Evolutionary conservation across 2,888 invertebrate genomes (phyloP).

Genomic region (Pterobdella sp.): DNA sequence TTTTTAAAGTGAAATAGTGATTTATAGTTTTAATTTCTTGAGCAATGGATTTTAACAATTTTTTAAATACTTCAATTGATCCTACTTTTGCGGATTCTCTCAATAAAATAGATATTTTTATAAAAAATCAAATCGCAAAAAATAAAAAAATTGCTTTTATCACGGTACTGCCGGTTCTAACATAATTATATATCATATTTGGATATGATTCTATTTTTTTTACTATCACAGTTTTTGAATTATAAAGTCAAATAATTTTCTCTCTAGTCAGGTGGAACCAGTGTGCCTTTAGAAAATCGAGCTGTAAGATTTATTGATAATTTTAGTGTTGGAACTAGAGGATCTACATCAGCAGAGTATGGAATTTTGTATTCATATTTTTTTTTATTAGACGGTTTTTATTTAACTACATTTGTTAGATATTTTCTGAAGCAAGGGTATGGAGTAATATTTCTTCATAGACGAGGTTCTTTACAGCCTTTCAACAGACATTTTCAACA

Average conservation of each 20-base stretch:
- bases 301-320: slow-evolving; percentile 97
- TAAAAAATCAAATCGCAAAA: too few relatives aligned
- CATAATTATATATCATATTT: too few relatives aligned
- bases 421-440: slow-evolving; percentile 75
- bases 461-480: slow-evolving; percentile 80
- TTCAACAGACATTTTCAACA: slow-evolving; percentile 71
- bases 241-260: background rate
- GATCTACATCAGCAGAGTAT: slow-evolving; percentile 82
- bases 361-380: slow-evolving; percentile 33
- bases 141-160: too few relatives aligned
- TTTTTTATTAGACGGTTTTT: background rate
- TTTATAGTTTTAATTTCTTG: too few relatives aligned
- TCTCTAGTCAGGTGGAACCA: slow-evolving; percentile 73
- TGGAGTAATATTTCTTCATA: slow-evolving; percentile 85
- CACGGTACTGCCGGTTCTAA: too few relatives aligned
- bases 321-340: slow-evolving; percentile 92
- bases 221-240: too few relatives aligned
- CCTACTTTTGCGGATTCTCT: too few relatives aligned
- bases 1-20: too few relatives aligned
- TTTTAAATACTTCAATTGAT: too few relatives aligned
- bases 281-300: slow-evolving; percentile 88
- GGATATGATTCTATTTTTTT: too few relatives aligned
- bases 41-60: too few relatives aligned
- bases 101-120: too few relatives aligned
- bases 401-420: slow-evolving; percentile 40